Evolutionary conservation across 2,888 invertebrate species (phyloP), one percentile per base, ranked within the genome.

Genomic region (Altica lythri): DNA sequence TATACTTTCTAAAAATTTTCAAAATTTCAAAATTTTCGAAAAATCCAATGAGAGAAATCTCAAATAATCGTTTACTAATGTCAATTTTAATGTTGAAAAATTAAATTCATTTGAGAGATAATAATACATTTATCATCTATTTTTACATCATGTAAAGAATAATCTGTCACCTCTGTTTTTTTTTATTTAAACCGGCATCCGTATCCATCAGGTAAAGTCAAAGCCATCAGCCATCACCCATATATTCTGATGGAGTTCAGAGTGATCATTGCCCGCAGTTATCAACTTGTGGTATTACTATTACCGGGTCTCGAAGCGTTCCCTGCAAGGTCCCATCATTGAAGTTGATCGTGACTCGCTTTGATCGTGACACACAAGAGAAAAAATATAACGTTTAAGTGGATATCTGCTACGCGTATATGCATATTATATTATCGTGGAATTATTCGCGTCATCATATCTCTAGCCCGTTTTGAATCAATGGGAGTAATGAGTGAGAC

Each of bases 321-420:
- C 64, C 66, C 68, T 66, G 61, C 68, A 64, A 66, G 67, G 68
- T 68, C 67, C 62, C 67, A 68, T 68, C 67, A 68, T 69, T 63
- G 67, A 60, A 66, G 67, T 51, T 62, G 71, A 65, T 74, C 74
- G 74, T 74, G 74, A 74, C 74, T 71, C 59, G 69, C 63, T 68
- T 66, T 60, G 71, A 70, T 74, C 74, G 73, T 74, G 74, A 74
- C 73, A 72, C 66, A 70, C 68, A 61, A 60, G 60, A 58, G 63
- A 69, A 71, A 69, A 67, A 68, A 69, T 65, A 64, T 59, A 66
- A 65, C 67, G 67, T 68, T 69, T 69, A 71, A 72, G 68, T 70
- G 67, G 70, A 68, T 70, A 70, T 70, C 68, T 70, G 66, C 68
- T 67, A 69, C 68, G 68, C 68, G 72, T 66, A 69, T 70, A 68